Evolutionary conservation across 2,888 invertebrate species (phyloP), one percentile per base, ranked within the genome.

Genomic region (Cephonodes hylas): DNA sequence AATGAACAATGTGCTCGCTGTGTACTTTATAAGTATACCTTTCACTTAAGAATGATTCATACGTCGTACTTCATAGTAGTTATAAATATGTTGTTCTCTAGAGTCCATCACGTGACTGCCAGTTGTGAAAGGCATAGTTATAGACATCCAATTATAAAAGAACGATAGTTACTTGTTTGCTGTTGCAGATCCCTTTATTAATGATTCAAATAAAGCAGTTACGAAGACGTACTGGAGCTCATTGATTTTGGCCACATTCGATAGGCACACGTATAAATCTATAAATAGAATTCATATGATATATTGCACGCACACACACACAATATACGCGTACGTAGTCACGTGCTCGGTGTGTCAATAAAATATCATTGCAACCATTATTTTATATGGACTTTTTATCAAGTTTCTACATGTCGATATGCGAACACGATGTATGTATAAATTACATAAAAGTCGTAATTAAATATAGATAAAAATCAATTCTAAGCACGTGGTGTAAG

Each of bases 31-130:
- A 18, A 60, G n/a, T 48, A 27, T 56, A 66, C 73, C 71, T 74
- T 74, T 75, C 74, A 72, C 75, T 70, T 63, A 60, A 56, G 18
- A 46, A 59, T 62, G 46, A 57, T 64, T 60, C 59, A 62, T 65
- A 45, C 42, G 46, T 22, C 44, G 56, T 45, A 23, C 31, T 13
- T 3, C 42, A 42, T 38, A 25, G 25, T 18, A 38, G 42, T 18
- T 58, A 61, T 58, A 42, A 13, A 64, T 69, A 64, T 62, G 58
- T 64, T 62, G 58, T 59, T 61, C 42, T 63, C 65, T 62, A 57
- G 66, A 58, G 20, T 63, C 63, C 66, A 71, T 83, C 86, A 86
- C 80, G 83, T 87, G 85, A 87, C 72, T 63, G 34, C 68, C 65
- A 69, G 73, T 75, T 77, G 80, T 80, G 83, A 84, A 85, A 84